phyloP scores from a whole-genome alignment of 2,797 vertebrate species.

The Natrix natrix region DNA sequence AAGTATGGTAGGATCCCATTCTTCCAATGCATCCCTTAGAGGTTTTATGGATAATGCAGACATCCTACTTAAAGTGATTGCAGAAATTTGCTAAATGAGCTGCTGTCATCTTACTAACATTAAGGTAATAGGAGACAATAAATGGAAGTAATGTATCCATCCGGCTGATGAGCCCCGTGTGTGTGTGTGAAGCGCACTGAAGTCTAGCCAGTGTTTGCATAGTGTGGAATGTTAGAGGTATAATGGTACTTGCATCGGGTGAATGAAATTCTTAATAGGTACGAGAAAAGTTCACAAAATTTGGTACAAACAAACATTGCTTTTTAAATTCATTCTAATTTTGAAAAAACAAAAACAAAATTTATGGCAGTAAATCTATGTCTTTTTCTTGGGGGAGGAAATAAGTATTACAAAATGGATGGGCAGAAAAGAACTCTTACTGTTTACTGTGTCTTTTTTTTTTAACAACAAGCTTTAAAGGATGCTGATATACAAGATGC shows the following conservation, averaged over 20 bases:
- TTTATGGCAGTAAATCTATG: neutral
- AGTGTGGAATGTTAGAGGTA: neutral
- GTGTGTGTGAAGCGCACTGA: neutral
- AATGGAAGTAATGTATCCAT: neutral
- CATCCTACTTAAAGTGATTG: neutral
- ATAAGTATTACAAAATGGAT: neutral
- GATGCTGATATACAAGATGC: neutral
- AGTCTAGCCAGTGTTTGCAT: neutral
- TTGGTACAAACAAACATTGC: neutral
- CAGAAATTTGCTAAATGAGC: neutral
- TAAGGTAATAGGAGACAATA: neutral
- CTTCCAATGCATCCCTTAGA: neutral
- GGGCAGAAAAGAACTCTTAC: neutral
- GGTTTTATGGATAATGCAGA: neutral
- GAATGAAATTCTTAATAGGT: neutral
- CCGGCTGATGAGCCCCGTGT: neutral
- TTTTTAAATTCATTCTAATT: neutral
- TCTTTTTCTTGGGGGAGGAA: neutral
- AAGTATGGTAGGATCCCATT: neutral
- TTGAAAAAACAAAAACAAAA: neutral
- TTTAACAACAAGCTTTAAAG: constrained; percentile 2
- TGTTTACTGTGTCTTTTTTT: neutral
- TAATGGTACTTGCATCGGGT: neutral
- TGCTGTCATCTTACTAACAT: neutral
- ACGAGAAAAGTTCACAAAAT: neutral